Base-by-base conservation (phyloP, 1,140 invertebrate species). In the Trichonephila inaurata region DNA sequence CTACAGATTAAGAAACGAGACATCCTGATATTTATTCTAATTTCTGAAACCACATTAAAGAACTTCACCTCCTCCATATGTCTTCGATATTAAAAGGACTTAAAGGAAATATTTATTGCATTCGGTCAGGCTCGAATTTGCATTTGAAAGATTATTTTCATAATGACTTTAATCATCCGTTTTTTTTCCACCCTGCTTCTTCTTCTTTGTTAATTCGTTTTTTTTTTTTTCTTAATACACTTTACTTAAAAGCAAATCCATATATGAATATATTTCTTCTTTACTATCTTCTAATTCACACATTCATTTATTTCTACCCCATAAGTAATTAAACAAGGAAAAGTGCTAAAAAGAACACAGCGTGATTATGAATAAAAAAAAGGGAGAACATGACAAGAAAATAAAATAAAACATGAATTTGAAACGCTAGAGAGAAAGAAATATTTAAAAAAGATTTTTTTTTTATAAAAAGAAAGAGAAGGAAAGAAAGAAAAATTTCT, bases 101-200 rank as follows among this genome's bases (percentile, higher is more conserved):
- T 92, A 92, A 62, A 21, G 61, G 28, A 87, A 85, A 60, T 92
- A 92, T 92, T 92, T 92, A 92, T 92, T 92, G 66, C 83, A 85
- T 72, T 92, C 72, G 33, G 87, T 89, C 86, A 21, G 60, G 44
- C 87, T 72, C n/a, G 40, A 92, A 92, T 92, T 92, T 92, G 87
- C 91, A 92, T 92, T 87, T 92, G 91, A 92, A 92, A 92, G 91
- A 92, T 92, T 92, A 92, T 92, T 92, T 92, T 87, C 83, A 92
- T 92, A 92, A 92, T 92, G 82, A 92, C 91, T 92, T 92, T 92
- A 92, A 92, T 92, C 91, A 92, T 87, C 10, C 66, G 40, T 87
- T 86, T 60, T 28, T 28, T 58, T 87, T 92, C 61, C 72, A 72
- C 10, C 7, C 72, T 87, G 18, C n/a, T 16, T 85, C 51, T 87